Evolutionary conservation across 30 jellyfish, hydroid and myxozoan species (phyloP), one percentile per base, ranked within the genome.

Genomic region (Catostylus mosaicus): DNA sequence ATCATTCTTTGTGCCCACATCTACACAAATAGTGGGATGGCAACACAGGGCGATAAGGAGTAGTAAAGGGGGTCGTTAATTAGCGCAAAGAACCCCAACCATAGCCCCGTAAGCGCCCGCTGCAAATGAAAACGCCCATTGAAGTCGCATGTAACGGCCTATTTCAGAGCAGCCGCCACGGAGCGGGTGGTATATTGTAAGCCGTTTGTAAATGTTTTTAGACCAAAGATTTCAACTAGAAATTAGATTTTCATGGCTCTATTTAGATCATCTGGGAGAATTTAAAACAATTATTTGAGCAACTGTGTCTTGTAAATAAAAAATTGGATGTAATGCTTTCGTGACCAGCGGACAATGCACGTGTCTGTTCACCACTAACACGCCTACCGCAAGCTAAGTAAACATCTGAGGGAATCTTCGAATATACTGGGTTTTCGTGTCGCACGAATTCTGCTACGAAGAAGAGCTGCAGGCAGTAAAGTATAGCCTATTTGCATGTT

Each of bases 291-390:
- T 26, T 59, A 59, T 59, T 59, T 59, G 71, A 59, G 40, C 71
- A 59, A 24, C 71, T 59, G 71, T 23, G n/a, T n/a, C n/a, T 59
- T 37, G 71, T 26, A 65, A 16, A 33, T 32, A 33, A 32, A 2
- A n/a, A n/a, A n/a, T n/a, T n/a, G n/a, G 29, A 1, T 23, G 75
- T 27, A 9, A 3, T 4, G 8, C 31, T 22, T 72, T 72, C 83
- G 83, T 72, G 83, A 72, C 83, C 52, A 20, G 68, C n/a, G 2
- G 11, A 14, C 12, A n/a, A 23, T 33, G 45, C 71, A 47, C 83
- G 27, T 22, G 51, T 48, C 31, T 45, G 30, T 68, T 72, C n/a
- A 37, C 62, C 62, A 16, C 67, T 72, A 24, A 23, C 83, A 54
- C 83, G 72, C 83, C 83, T 47, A 56, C 27, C 32, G 34, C 2